Conservation (phyloP, 2,797 vertebrate species). For the Rhinichthys osculus region DNA sequence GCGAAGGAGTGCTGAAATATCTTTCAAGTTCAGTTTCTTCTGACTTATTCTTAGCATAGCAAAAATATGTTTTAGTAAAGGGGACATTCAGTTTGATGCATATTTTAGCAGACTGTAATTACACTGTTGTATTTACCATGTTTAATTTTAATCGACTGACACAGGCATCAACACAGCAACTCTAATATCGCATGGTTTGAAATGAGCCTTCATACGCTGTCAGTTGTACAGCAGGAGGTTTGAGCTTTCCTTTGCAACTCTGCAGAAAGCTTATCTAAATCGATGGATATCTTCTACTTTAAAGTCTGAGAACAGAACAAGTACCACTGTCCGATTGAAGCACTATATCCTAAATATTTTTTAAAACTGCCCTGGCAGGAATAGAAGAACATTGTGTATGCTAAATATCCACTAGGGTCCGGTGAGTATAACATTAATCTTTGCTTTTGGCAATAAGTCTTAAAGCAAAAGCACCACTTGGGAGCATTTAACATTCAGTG, state of each 20-base stretch:
- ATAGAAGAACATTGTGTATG: neutral
- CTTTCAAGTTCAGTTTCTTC: neutral
- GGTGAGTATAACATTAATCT: neutral
- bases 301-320: neutral
- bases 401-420: neutral
- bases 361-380: neutral
- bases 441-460: neutral
- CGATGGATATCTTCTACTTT: neutral
- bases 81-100: neutral
- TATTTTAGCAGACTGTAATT: constrained; percentile 1
- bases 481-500: neutral
- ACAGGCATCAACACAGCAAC: neutral
- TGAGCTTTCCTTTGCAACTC: neutral
- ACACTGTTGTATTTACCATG: neutral
- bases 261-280: neutral
- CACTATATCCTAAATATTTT: neutral
- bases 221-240: neutral
- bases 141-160: neutral
- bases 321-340: neutral
- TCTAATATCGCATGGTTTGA: neutral
- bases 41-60: neutral
- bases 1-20: neutral
- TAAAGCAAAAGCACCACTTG: constrained; percentile 1
- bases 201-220: neutral
- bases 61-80: neutral